Base-by-base conservation (phyloP, 2,113 vertebrate species). In the Crotalus tigris region DNA sequence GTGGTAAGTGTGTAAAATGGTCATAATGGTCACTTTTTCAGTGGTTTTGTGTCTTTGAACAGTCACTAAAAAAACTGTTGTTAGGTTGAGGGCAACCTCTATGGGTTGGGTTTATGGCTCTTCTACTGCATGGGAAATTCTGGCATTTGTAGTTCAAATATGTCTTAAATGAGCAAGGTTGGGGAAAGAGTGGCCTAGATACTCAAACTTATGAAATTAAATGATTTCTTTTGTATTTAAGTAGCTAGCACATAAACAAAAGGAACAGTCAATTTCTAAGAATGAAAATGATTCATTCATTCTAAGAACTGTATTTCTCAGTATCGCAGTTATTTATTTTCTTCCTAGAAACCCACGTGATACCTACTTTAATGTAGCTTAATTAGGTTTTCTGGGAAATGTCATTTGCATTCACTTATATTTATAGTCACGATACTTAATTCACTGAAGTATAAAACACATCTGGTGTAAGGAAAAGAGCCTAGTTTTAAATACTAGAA, bases 331-430 rank as follows among this genome's bases (percentile, higher is more conserved):
- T 88, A 57, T 15, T 17, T 93, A 90, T 94, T 64, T 95, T 95
- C 39, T 96, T 97, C 94, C 94, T 96, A 92, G 93, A 93, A 96
- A 96, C 91, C 95, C 88, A 94, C 39, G 94, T 92, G 91, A 39
- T 94, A 92, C 90, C 94, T 95, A 95, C 93, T 94, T 96, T 93
- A 94, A 88, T 93, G 94, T 92, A 94, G 87, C 0, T 46, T 69
- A 12, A 54, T 95, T 96, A 94, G 95, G 94, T 94, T 95, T 97
- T 96, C 96, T 95, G 94, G 95, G 92, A 64, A 92, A 90, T 61
- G 91, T n/a, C 51, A 90, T 94, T 89, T 90, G 92, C 49, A 64
- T 69, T 29, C 44, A 87, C 58, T 49, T 24, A 29, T 26, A 61
- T 21, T 4, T 49, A 23, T 49, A 86, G 59, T 10, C 3, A 59